Conservation (phyloP, 2,113 vertebrate species). For the Synchiropus splendidus region DNA sequence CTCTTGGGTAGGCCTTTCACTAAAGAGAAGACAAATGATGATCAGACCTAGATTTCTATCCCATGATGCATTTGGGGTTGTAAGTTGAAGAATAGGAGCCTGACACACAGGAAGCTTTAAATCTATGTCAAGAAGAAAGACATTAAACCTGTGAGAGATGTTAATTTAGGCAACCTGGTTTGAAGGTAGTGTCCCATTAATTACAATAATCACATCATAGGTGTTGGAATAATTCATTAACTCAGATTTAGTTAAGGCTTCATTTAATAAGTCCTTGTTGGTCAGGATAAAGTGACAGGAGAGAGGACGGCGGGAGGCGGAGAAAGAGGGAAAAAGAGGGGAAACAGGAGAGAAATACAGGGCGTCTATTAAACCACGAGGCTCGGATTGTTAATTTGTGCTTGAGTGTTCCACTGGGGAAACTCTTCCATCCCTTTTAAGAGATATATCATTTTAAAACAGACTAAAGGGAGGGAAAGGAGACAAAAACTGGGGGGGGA, state of each 20-base stretch:
- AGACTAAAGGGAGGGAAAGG: conserved; percentile 65
- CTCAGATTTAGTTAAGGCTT: conserved; percentile 72
- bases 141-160: conserved; percentile 49
- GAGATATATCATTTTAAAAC: conserved; percentile 74
- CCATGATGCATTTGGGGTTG: conserved; percentile 44
- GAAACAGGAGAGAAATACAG: conserved; percentile 32
- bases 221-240: conserved; percentile 74
- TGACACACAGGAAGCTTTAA: conserved; percentile 43
- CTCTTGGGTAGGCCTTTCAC: conserved; percentile 31
- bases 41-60: conserved; percentile 52
- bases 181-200: conserved; percentile 66
- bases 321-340: conserved; percentile 20
- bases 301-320: conserved; percentile 27
- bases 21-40: conserved; percentile 41
- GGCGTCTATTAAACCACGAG: conserved; percentile 63
- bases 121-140: conserved; percentile 61
- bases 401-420: conserved; percentile 65
- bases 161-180: conserved; percentile 64
- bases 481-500: conserved; percentile 59
- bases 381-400: conserved; percentile 71
- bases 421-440: conserved; percentile 65
- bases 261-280: conserved; percentile 67
- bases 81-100: conserved; percentile 22
- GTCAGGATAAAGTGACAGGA: conserved; percentile 54
- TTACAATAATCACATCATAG: conserved; percentile 71